Evolutionary conservation across 1,140 invertebrate genomes (phyloP), one percentile per base, ranked within the genome.

Genomic region (Chrysoperla carnea): DNA sequence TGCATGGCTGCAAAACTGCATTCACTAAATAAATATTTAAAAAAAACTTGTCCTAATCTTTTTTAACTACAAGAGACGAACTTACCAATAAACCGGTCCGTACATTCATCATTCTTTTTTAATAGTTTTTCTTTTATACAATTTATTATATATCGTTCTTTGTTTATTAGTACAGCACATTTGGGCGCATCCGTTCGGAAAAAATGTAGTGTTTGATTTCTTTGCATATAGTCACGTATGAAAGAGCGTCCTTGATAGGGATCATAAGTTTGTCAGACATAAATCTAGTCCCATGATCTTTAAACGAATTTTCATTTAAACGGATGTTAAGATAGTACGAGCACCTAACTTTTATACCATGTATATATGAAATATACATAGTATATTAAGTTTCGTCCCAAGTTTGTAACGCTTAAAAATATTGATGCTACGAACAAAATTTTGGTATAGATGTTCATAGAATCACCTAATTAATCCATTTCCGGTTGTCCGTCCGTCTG

Each of bases 51-150:
- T 55, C 52, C 50, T 52, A 55, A 55, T 48, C 48, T 55, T 50
- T 54, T 52, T 54, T 51, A 9, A 33, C 17, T 23, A 23, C 46
- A 45, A 48, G 43, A 54, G 48, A 53, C 52, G 52, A 51, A 52
- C 46, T 50, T 47, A 50, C 51, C 47, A 52, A 54, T 54, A 52
- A 56, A 56, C 54, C 52, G 52, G 52, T 52, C 51, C 51, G 42
- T 43, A 47, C 51, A 51, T 54, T 54, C 47, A 50, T 54, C 52
- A 52, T 54, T 52, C 52, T 53, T 54, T 53, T n/a, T 33, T 6
- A 33, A 11, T 11, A 11, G n/a, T n/a, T n/a, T n/a, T 33, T 11
- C 8, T 11, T 12, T 11, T 33, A 33, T 12, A 12, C 4, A 11
- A 33, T 33, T 7, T 31, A 33, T 33, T 11, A n/a, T 33, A 9